Percentiles rank a stretch among this genome's conserved stretches.
phyloP scores from a whole-genome alignment of 1,140 invertebrate species.

The Nebria ingens region DNA sequence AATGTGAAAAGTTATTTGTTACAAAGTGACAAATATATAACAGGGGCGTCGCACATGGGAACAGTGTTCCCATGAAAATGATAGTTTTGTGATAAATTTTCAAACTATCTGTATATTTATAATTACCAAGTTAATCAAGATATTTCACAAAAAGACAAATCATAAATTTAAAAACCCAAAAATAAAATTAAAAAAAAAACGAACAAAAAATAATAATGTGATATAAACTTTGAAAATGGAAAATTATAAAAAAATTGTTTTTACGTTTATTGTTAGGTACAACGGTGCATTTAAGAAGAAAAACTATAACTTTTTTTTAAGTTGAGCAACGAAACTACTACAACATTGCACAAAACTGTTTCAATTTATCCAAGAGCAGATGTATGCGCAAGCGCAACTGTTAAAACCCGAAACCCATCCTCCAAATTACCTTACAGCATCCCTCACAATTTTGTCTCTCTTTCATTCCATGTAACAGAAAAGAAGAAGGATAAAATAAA shows the following conservation, averaged over 20 bases:
- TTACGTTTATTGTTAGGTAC: constrained; percentile 8
- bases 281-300: not conserved
- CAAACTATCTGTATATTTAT: constrained; percentile 7
- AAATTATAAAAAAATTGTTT: not conserved
- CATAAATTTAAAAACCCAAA: too few species aligned
- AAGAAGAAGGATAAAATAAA: not conserved
- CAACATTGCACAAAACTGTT: too few species aligned
- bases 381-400: too few species aligned
- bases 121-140: not conserved
- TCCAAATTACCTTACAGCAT: not conserved
- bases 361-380: too few species aligned
- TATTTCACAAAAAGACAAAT: constrained; percentile 5
- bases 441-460: not conserved
- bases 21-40: not conserved
- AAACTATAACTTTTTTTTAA: not conserved
- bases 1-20: constrained; percentile 8
- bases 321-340: constrained; percentile 4
- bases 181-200: constrained; percentile 1
- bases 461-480: not conserved
- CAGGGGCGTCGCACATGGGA: not conserved
- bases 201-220: constrained; percentile 9
- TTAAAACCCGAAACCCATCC: too few species aligned
- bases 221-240: constrained; percentile 8
- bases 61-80: not conserved
- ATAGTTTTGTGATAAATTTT: constrained; percentile 10